Base-by-base conservation (phyloP, 2,888 invertebrate species). In the Platycheirus rosarum region DNA sequence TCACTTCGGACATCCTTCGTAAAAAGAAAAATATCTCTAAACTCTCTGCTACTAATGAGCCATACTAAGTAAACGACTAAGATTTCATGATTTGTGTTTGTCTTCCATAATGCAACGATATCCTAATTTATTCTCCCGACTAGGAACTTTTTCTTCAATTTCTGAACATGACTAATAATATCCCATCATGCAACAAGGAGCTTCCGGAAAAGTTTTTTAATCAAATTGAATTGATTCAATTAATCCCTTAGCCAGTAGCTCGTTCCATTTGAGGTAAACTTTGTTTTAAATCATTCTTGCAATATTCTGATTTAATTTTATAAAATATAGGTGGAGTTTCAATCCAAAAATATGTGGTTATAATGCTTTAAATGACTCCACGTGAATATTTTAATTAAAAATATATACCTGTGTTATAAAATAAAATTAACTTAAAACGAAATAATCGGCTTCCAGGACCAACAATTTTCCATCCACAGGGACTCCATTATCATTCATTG, bases 171-270 rank as follows among this genome's bases (percentile, higher is more conserved):
- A 65, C 55, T 65, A 20, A 44, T 26, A 42, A 26, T 13, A 63
- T 46, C 20, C 55, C 44, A 18, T 63, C 18, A 55, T 14, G 9
- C 23, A 18, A 32, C 23, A 26, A 35, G 14, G 18, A 40, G 29
- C 49, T 60, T 37, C 35, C 16, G 32, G 14, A 20, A 75, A 80
- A 80, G 66, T 70, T 80, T 70, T 80, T 70, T 80, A 80, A 80
- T 80, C 80, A 80, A 80, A 76, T 76, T 76, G 70, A 80, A 80
- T 75, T 76, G 75, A 80, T 80, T 80, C 79, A 70, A 80, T 80
- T 75, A 60, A 60, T 66, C 55, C 48, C 60, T 16, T 37, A 18
- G 18, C 32, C 26, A 8, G 2, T 40, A 13, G 9, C 11, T 26
- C 20, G 7, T 37, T 32, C 55, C 60, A 60, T 35, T 46, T 9